phyloP scores from a whole-genome alignment of 1,140 invertebrate species.

The Drosophila funebris region DNA sequence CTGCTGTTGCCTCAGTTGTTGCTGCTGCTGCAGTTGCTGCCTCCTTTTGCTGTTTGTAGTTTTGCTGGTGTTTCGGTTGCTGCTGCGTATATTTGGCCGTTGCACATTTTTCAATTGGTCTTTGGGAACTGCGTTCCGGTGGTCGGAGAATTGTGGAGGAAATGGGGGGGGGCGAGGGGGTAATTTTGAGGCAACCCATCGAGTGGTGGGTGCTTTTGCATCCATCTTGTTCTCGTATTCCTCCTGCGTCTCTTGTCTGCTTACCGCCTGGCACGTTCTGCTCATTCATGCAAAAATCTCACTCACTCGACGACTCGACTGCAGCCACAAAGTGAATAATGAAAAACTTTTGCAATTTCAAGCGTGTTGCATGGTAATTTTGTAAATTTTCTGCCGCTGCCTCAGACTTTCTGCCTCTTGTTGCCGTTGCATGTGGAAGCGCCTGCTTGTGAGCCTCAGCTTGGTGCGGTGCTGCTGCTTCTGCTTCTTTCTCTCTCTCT shows the following conservation, averaged over 20 bases:
- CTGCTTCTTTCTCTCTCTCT: too few species aligned
- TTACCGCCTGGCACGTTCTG: constrained; percentile 58
- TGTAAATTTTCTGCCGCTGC: constrained; percentile 69
- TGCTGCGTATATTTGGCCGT: constrained; percentile 63
- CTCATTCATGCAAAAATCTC: constrained; percentile 82
- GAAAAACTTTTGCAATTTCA: constrained; percentile 83
- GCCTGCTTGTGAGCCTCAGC: constrained; percentile 40
- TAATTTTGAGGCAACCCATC: constrained; percentile 11
- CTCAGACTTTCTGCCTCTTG: constrained; percentile 25
- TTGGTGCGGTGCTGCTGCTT: constrained; percentile 29
- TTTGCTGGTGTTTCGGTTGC: constrained; percentile 20
- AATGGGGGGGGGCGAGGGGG: not conserved
- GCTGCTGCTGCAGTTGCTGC: constrained; percentile 13
- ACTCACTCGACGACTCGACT: constrained; percentile 79
- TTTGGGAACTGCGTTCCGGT: constrained; percentile 44
- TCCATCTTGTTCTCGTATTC: constrained; percentile 59
- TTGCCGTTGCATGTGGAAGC: constrained; percentile 40
- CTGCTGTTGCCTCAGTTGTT: constrained; percentile 18
- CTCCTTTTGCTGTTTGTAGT: constrained; percentile 27
- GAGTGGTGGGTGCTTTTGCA: constrained; percentile 44
- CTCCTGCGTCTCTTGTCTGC: constrained; percentile 13
- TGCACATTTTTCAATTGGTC: constrained; percentile 80
- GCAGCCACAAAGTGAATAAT: constrained; percentile 82
- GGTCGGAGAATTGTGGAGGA: not conserved
- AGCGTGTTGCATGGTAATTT: constrained; percentile 82